Evolutionary conservation across 1,140 invertebrate species (phyloP).

Genomic region (Drosophila ironensis): DNA sequence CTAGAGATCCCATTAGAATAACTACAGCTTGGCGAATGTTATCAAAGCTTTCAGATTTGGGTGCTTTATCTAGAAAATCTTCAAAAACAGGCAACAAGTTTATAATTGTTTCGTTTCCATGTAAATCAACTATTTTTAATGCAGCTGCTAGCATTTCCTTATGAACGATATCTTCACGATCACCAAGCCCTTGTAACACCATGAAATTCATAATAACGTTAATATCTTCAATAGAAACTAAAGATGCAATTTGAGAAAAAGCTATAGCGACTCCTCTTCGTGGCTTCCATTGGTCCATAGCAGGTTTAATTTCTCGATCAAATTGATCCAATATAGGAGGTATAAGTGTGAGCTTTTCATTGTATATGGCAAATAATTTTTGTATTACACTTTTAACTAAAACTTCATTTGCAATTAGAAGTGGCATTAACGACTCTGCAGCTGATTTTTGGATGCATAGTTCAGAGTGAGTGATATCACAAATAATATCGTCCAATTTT

Average conservation of each 20-base stretch:
- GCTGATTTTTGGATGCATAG: slow-evolving; percentile 90
- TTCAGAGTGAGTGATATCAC: slow-evolving; percentile 90
- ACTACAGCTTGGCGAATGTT: slow-evolving; percentile 97
- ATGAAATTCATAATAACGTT: slow-evolving; percentile 91
- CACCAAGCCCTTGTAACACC: slow-evolving; percentile 93
- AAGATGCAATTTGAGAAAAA: slow-evolving; percentile 87
- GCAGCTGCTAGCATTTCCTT: slow-evolving; percentile 96
- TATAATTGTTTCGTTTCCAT: slow-evolving; percentile 92
- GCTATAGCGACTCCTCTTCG: slow-evolving; percentile 93
- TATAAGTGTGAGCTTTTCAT: slow-evolving; percentile 90
- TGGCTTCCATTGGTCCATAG: slow-evolving; percentile 92
- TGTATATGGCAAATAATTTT: slow-evolving; percentile 88
- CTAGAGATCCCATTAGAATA: slow-evolving; percentile 97
- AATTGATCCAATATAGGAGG: slow-evolving; percentile 95
- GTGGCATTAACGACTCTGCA: slow-evolving; percentile 88
- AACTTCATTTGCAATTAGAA: slow-evolving; percentile 84
- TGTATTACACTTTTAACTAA: slow-evolving; percentile 85
- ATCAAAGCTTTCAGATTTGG: slow-evolving; percentile 95
- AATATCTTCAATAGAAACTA: slow-evolving; percentile 85
- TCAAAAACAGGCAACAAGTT: slow-evolving; percentile 94
- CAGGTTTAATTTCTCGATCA: slow-evolving; percentile 92
- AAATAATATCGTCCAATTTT: slow-evolving; percentile 86
- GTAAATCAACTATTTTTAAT: slow-evolving; percentile 93
- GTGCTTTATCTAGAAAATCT: slow-evolving; percentile 93
- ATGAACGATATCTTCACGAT: slow-evolving; percentile 91